Base-by-base conservation (phyloP, 2,113 vertebrate genomes). In the Hyla sarda region DNA sequence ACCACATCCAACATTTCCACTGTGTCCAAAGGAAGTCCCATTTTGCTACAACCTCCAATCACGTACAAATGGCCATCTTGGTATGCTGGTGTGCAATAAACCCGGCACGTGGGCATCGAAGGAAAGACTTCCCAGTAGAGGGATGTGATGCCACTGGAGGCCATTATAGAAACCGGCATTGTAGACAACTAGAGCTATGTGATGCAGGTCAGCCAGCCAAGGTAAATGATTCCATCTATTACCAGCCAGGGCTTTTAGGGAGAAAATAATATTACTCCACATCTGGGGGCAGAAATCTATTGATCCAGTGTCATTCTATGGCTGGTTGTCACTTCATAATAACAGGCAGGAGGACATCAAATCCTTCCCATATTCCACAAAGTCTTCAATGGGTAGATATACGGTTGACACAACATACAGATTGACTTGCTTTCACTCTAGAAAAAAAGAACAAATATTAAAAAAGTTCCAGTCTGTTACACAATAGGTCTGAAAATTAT, bases 61-160 rank as follows among this genome's bases (percentile, higher is more conserved):
- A 99, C 97, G 19, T 97, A 97, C 30, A 99, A 91, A 82, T 95
- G 96, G 79, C 95, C 96, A 17, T 96, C 96, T n/a, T 94, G 95
- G 90, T 95, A 92, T 0, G 92, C 89, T 0, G 97, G 94, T 0
- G 97, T 96, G 92, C 97, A 96, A 92, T 99, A 99, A 14, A 99
- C 98, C 0, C 98, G 95, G 56, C 94, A 92, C 25, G 96, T 96
- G 25, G 96, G 94, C 98, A 99, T 97, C 69, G 96, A 88, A 0
- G 98, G 98, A 89, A 99, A 96, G 82, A 92, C 89, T 92, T 96
- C 96, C 98, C 98, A 99, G 89, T 89, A 90, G 88, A 98, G 95
- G 90, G 95, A 93, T 78, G 94, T 95, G 71, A 94, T 90, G 86
- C 92, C 91, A 91, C 92, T 92, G 90, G 96, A 90, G 78, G 95